Conservation (phyloP, 2,113 vertebrate species). For the Chionodraco myersi region DNA sequence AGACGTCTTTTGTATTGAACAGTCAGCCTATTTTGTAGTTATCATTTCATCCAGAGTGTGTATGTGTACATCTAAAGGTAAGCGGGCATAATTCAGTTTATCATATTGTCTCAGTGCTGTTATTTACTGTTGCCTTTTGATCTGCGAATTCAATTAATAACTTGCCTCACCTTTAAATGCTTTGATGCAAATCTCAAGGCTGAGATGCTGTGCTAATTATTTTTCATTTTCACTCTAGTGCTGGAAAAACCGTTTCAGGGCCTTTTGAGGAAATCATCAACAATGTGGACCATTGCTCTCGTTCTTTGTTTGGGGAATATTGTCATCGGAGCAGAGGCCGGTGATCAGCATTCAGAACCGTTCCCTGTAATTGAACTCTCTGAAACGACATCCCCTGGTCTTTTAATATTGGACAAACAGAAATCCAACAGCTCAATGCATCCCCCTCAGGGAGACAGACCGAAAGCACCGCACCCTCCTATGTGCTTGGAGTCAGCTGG, state of each 20-base stretch:
- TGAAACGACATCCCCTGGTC: constrained; percentile 51
- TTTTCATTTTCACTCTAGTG: constrained; percentile 48
- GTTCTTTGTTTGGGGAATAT: constrained; percentile 68
- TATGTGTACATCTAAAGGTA: constrained; percentile 64
- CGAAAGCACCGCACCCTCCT: constrained; percentile 70
- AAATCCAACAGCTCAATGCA: constrained; percentile 63
- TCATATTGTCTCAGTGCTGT: constrained; percentile 25
- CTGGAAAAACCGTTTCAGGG: constrained; percentile 21
- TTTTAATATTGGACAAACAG: constrained; percentile 44
- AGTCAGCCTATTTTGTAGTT: constrained; percentile 19
- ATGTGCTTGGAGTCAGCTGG: constrained; percentile 82
- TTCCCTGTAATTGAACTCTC: constrained; percentile 29
- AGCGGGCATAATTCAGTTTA: constrained; percentile 44
- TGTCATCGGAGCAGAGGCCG: constrained; percentile 47
- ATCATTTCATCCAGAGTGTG: constrained; percentile 31
- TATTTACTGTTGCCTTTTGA: constrained; percentile 48
- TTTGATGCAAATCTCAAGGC: constrained; percentile 44
- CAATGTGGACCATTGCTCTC: constrained; percentile 69
- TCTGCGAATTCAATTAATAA: constrained; percentile 35
- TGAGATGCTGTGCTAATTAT: constrained; percentile 58
- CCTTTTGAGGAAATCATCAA: constrained; percentile 56
- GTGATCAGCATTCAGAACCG: constrained; percentile 60
- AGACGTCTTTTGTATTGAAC: constrained; percentile 34
- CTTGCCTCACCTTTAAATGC: constrained; percentile 22
- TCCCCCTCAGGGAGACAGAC: constrained; percentile 44